Conservation (phyloP, 2,888 invertebrate species). For the Plusia festucae region DNA sequence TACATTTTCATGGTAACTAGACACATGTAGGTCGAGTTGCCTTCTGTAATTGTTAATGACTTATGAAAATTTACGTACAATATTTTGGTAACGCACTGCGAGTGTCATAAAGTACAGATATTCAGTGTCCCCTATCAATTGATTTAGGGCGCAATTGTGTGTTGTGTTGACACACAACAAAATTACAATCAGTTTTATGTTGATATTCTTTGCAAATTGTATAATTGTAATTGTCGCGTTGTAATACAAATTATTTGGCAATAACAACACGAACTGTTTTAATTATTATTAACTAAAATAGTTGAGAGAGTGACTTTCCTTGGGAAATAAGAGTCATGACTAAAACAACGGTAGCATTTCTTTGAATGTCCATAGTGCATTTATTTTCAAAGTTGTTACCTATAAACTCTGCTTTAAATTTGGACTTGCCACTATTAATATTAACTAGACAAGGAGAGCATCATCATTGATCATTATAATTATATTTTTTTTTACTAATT, state of each 20-base stretch:
- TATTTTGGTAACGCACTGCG: constrained; percentile 40
- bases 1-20: constrained; percentile 76
- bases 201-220: constrained; percentile 39
- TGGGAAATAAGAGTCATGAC: constrained; percentile 16
- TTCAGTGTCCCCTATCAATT: constrained; percentile 50
- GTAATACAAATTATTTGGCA: too few species aligned
- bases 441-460: too few species aligned
- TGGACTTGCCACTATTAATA: too few species aligned
- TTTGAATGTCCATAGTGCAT: background rate
- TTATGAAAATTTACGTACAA: constrained; percentile 65
- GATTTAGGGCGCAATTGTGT: constrained; percentile 42
- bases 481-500: background rate
- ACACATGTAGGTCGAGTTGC: constrained; percentile 72
- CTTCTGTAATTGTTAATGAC: constrained; percentile 75
- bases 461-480: too few species aligned
- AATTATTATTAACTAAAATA: constrained; percentile 26
- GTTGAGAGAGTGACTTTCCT: constrained; percentile 21
- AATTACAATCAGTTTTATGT: constrained; percentile 36
- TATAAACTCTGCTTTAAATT: background rate
- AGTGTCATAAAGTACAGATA: constrained; percentile 39
- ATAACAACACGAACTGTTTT: too few species aligned
- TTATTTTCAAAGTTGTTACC: background rate
- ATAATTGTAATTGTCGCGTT: constrained; percentile 21
- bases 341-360: background rate
- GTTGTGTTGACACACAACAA: constrained; percentile 18